A percentile compares a stretch with the other conserved stretches of the same genome.
Conservation (phyloP, 1,140 invertebrate species). For the Drosophila lowei region DNA sequence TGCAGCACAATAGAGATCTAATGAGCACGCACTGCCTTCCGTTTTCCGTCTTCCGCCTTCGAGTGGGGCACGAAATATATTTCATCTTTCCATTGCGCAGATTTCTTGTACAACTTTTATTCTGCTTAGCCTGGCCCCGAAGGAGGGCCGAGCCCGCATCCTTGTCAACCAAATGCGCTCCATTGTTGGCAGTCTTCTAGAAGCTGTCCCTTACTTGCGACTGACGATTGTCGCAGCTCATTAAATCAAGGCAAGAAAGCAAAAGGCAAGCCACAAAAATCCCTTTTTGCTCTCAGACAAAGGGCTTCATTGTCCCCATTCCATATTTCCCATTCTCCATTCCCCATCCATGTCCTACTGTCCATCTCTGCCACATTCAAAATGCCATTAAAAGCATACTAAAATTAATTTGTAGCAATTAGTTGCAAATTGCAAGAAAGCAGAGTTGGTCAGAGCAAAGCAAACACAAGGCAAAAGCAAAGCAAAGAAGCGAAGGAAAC, state of each 20-base stretch:
- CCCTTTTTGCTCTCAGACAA: conserved; percentile 53
- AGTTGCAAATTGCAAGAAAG: conserved; percentile 78
- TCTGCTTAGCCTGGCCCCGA: conserved; percentile 13
- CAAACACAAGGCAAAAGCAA: conserved; percentile 20
- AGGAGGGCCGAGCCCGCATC: conserved; percentile 15
- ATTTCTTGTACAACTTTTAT: conserved; percentile 49
- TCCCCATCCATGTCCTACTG: neutral
- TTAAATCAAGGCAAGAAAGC: conserved; percentile 60
- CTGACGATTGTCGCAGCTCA: conserved; percentile 68
- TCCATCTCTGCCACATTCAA: conserved; percentile 73
- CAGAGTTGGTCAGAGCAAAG: conserved; percentile 39
- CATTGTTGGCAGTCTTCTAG: conserved; percentile 49
- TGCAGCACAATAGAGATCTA: conserved; percentile 56
- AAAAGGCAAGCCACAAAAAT: conserved; percentile 67
- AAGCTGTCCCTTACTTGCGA: neutral
- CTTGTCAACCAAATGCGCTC: conserved; percentile 53
- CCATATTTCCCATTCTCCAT: conserved; percentile 34
- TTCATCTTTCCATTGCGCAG: conserved; percentile 24
- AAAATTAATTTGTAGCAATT: conserved; percentile 81
- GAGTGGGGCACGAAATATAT: conserved; percentile 34
- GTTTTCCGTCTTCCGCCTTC: conserved; percentile 17
- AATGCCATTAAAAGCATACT: conserved; percentile 81
- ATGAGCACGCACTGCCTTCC: conserved; percentile 55
- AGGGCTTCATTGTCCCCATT: conserved; percentile 57
- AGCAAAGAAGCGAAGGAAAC: conserved; percentile 6